These are phyloP conservation scores for Cyprinus carpio DNA, from an alignment of 2,113 vertebrate genomes.

Conservation along the genomic window DNA sequence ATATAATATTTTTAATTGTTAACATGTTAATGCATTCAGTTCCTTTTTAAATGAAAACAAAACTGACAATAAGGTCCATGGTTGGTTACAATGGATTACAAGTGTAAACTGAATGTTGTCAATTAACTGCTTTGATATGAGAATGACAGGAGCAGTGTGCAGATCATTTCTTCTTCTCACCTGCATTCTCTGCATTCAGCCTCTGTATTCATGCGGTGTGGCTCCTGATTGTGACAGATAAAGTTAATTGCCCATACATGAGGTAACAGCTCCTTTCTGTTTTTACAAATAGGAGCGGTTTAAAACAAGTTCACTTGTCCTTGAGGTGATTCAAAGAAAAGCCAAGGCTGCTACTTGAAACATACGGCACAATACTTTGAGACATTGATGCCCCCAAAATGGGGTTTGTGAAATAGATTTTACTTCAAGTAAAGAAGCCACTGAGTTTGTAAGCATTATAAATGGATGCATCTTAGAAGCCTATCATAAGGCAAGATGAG, in stretches of 20 bases:
- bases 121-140: neutral
- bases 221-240: constrained; percentile 56
- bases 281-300: constrained; percentile 56
- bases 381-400: constrained; percentile 4
- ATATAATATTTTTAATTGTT: neutral
- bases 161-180: constrained; percentile 40
- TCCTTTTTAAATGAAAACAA: neutral
- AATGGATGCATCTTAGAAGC: neutral
- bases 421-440: neutral
- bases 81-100: neutral
- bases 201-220: constrained; percentile 42
- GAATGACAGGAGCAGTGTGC: neutral
- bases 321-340: constrained; percentile 47
- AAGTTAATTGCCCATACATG: constrained; percentile 59
- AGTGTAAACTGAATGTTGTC: neutral
- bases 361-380: neutral
- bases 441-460: constrained; percentile 2
- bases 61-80: neutral
- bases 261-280: constrained; percentile 55
- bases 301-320: constrained; percentile 52
- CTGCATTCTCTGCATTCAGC: constrained; percentile 27
- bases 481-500: neutral
- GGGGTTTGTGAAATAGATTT: neutral
- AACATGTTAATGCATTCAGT: neutral
- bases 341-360: constrained; percentile 27